These are phyloP conservation scores for Tragelaphus scriptus DNA, from an alignment of 2,113 vertebrate genomes.

Conservation along the genomic window DNA sequence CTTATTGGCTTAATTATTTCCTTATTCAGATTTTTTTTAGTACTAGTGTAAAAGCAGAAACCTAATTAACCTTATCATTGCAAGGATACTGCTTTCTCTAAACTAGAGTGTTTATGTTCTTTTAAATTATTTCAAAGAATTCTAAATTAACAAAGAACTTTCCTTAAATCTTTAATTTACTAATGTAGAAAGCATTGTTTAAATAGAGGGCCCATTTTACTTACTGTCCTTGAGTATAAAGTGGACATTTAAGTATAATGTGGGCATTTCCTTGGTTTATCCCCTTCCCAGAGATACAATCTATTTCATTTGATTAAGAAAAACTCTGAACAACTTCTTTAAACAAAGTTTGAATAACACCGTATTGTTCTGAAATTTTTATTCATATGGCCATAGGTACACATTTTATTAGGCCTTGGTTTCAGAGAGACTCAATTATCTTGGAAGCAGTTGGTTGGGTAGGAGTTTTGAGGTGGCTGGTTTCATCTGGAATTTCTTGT, in stretches of 20 bases:
- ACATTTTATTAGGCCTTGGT: not conserved
- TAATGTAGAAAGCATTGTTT: not conserved
- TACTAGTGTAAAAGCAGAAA: not conserved
- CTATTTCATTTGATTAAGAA: not conserved
- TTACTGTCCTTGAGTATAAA: not conserved
- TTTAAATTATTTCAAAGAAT: not conserved
- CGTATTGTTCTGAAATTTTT: not conserved
- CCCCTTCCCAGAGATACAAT: not conserved
- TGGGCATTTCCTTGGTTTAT: not conserved
- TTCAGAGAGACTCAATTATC: not conserved
- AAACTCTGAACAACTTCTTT: not conserved
- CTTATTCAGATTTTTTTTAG: not conserved
- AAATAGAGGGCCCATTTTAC: not conserved
- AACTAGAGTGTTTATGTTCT: not conserved
- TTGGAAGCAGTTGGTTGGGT: not conserved
- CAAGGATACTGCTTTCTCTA: not conserved
- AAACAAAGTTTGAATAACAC: not conserved
- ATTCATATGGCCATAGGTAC: not conserved
- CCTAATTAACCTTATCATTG: not conserved
- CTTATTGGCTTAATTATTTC: not conserved
- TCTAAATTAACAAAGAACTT: not conserved
- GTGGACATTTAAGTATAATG: not conserved
- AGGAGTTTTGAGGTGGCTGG: not conserved
- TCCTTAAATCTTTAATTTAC: not conserved
- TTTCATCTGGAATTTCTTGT: not conserved